Base-by-base conservation (phyloP, 2,888 invertebrate species). In the Parochlus steinenii region DNA sequence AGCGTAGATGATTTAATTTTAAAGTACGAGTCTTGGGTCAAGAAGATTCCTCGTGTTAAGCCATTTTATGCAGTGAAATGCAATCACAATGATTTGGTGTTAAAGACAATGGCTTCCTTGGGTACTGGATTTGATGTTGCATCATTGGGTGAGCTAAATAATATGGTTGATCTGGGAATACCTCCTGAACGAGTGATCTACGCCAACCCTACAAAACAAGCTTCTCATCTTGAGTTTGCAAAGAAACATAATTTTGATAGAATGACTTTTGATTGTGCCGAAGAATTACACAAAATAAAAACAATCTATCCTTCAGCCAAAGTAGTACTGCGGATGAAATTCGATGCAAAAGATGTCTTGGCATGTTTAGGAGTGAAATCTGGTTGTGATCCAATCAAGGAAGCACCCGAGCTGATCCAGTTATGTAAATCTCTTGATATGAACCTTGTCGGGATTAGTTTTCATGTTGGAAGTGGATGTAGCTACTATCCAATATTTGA, bases 11-110 rank as follows among this genome's bases (percentile, higher is more conserved):
- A 85, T 51, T 71, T 93, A 47, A 76, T 87, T 28, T 65, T 69
- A 29, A 80, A 90, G 52, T 79, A 79, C 61, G 69, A 71, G 46
- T 67, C 71, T 37, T 97, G 97, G 95, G 72, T 69, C 47, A 63
- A 71, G 43, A 67, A 73, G 42, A 64, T 97, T 66, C 93, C 93
- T 26, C 69, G 90, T 38, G 82, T 95, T 12, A 72, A 75, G 46
- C 93, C 95, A 3, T 83, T 78, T 57, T 95, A 95, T 60, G 93
- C 97, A 47, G 92, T 98, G 42, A 98, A 98, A 59, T 98, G 97
- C 64, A 97, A 98, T 62, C 86, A 92, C 51, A 81, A 81, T 54
- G 66, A 72, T 37, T 62, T 75, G 43, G 71, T 98, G 39, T 62
- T 98, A 45, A 72, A 80, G 56, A 72, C 83, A 5, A 65, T 98